These are phyloP conservation scores for Steinernema feltiae DNA, from an alignment of 1,140 invertebrate species.

Conservation along the genomic window DNA sequence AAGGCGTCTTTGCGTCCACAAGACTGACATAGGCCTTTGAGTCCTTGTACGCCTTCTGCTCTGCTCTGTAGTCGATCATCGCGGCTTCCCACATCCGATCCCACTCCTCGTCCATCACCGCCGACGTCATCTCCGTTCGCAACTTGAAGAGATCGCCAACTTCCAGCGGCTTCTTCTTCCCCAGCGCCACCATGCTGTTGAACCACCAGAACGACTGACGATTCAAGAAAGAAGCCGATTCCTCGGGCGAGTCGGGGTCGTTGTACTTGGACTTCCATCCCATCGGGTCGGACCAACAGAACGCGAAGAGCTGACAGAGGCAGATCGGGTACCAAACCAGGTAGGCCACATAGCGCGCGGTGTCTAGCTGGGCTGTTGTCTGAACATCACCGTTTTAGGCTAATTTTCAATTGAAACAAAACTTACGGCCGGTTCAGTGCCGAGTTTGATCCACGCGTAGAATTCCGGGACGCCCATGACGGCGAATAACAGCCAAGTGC, in stretches of 20 bases:
- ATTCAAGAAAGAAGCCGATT: slow-evolving; percentile 36
- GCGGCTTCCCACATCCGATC: slow-evolving; percentile 23
- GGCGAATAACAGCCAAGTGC: slow-evolving; percentile 33
- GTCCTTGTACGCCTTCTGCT: background rate
- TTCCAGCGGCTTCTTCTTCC: slow-evolving; percentile 32
- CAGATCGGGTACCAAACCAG: slow-evolving; percentile 32
- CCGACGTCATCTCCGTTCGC: slow-evolving; percentile 23
- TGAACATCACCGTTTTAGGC: slow-evolving; percentile 15
- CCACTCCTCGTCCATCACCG: slow-evolving; percentile 27
- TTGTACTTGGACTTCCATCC: slow-evolving; percentile 17
- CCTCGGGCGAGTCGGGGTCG: slow-evolving; percentile 28
- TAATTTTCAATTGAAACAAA: background rate
- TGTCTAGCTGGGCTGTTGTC: slow-evolving; percentile 26
- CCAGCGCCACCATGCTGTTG: slow-evolving; percentile 20
- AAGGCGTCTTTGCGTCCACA: background rate
- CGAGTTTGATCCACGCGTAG: slow-evolving; percentile 37
- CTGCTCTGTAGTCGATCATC: slow-evolving; percentile 18
- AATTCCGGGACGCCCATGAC: slow-evolving; percentile 32
- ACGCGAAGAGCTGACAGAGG: slow-evolving; percentile 22
- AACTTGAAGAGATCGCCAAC: slow-evolving; percentile 35
- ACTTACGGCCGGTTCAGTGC: slow-evolving; percentile 25
- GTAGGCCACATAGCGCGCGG: slow-evolving; percentile 33
- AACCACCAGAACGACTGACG: slow-evolving; percentile 33
- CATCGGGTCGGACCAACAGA: slow-evolving; percentile 37
- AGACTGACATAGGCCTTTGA: background rate